Percentiles rank a stretch among this genome's conserved stretches.
Evolutionary conservation across 2,888 invertebrate species (phyloP).

Genomic region (Alcis repandata): DNA sequence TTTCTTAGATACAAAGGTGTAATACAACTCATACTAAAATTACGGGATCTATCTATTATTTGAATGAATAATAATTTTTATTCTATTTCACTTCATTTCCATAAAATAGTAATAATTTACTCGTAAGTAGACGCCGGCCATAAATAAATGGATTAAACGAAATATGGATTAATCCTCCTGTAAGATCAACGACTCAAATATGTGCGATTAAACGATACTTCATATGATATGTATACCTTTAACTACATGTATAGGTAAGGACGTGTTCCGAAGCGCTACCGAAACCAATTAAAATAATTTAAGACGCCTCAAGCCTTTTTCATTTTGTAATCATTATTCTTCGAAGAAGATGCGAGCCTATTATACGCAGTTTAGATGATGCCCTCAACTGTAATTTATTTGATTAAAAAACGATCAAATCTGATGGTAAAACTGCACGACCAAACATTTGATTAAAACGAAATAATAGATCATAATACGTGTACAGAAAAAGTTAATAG

Average conservation of each 20-base stretch:
- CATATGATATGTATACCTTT: constrained; percentile 32
- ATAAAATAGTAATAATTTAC: constrained; percentile 30
- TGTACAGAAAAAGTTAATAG: constrained; percentile 34
- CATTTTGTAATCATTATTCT: constrained; percentile 85
- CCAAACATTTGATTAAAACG: constrained; percentile 40
- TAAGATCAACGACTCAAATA: constrained; percentile 12
- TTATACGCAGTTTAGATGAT: constrained; percentile 82
- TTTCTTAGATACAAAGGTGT: not conserved
- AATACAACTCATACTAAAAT: not conserved
- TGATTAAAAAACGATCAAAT: constrained; percentile 56
- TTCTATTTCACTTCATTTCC: constrained; percentile 15
- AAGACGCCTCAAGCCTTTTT: constrained; percentile 83
- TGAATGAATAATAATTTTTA: not conserved
- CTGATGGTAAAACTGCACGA: constrained; percentile 44
- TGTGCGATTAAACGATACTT: constrained; percentile 24
- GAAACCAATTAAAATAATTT: constrained; percentile 87
- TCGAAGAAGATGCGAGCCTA: constrained; percentile 79
- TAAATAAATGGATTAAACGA: constrained; percentile 60
- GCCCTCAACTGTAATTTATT: constrained; percentile 78
- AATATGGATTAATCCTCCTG: constrained; percentile 38
- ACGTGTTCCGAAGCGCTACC: constrained; percentile 78
- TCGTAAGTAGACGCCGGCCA: constrained; percentile 42
- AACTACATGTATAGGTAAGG: constrained; percentile 61
- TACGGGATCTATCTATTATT: not conserved
- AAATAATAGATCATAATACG: constrained; percentile 34